Evolutionary conservation across 2,888 invertebrate genomes (phyloP).

Genomic region (Microplitis manilae): DNA sequence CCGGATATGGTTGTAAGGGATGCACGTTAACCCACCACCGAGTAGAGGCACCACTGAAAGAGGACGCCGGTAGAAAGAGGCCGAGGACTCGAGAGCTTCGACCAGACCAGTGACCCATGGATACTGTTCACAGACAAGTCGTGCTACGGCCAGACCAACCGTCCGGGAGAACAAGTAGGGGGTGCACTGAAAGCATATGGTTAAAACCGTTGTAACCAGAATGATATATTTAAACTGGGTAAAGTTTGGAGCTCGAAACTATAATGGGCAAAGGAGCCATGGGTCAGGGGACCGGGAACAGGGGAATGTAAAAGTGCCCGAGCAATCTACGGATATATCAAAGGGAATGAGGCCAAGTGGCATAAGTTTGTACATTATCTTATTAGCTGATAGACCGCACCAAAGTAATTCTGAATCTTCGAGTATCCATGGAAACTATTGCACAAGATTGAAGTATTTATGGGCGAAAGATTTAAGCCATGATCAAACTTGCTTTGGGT

Average conservation of each 20-base stretch:
- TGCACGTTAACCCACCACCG: constrained; percentile 38
- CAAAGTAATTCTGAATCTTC: neutral
- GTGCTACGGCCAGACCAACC: neutral
- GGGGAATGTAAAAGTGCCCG: constrained; percentile 19
- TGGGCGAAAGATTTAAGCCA: neutral
- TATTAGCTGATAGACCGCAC: constrained; percentile 67
- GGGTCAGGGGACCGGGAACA: constrained; percentile 26
- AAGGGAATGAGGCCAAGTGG: constrained; percentile 43
- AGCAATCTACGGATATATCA: neutral
- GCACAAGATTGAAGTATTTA: constrained; percentile 37
- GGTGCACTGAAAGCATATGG: constrained; percentile 62
- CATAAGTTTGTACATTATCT: constrained; percentile 71
- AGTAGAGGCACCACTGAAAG: constrained; percentile 18
- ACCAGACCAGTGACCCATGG: constrained; percentile 15
- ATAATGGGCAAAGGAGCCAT: constrained; percentile 20
- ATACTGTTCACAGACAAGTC: neutral
- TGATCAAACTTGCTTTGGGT: no score
- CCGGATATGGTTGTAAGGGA: constrained; percentile 49
- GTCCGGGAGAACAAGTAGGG: neutral
- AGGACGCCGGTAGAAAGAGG: neutral
- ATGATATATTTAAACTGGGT: constrained; percentile 69
- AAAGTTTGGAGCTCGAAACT: constrained; percentile 65
- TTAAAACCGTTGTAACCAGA: constrained; percentile 67
- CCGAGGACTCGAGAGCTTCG: neutral
- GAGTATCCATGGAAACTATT: constrained; percentile 12